Percentiles rank a stretch among this genome's conserved stretches.
Evolutionary conservation across 2,888 invertebrate genomes (phyloP).

Genomic region (Invenusta paracnida): DNA sequence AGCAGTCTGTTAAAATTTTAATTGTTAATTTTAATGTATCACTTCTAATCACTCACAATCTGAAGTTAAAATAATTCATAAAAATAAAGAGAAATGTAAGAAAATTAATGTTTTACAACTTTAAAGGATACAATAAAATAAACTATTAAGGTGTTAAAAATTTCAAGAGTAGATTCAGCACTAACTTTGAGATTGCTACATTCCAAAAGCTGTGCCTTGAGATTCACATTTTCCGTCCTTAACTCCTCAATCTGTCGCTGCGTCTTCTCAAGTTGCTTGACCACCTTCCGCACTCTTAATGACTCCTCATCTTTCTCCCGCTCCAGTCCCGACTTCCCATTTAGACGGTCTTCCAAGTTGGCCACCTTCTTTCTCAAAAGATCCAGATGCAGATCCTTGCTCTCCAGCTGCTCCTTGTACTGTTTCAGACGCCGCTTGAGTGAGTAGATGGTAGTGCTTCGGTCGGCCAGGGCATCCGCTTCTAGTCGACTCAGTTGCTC

Average conservation of each 20-base stretch:
- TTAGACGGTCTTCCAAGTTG: slow-evolving; percentile 72
- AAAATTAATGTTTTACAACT: no score
- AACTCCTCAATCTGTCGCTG: slow-evolving; percentile 75
- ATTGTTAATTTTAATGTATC: no score
- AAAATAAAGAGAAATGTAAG: no score
- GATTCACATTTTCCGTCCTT: slow-evolving; percentile 74
- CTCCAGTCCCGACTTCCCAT: slow-evolving; percentile 43
- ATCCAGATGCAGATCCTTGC: slow-evolving; percentile 84
- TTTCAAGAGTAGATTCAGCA: no score
- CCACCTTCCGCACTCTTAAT: slow-evolving; percentile 65
- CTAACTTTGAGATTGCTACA: slow-evolving; percentile 55
- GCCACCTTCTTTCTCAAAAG: slow-evolving; percentile 78
- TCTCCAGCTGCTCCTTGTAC: slow-evolving; percentile 80
- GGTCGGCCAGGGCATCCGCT: slow-evolving; percentile 76
- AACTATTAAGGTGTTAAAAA: no score
- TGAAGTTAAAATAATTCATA: no score
- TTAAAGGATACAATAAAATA: no score
- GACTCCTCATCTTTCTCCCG: slow-evolving; percentile 44
- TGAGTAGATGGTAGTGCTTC: slow-evolving; percentile 81
- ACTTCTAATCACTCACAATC: no score
- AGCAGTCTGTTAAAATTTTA: no score
- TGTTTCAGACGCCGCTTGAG: slow-evolving; percentile 79
- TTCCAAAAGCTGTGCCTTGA: slow-evolving; percentile 67
- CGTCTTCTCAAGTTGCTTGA: slow-evolving; percentile 77
- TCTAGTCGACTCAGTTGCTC: slow-evolving; percentile 77